phyloP scores from a whole-genome alignment of 2,797 vertebrate genomes.

The Numenius phaeopus region DNA sequence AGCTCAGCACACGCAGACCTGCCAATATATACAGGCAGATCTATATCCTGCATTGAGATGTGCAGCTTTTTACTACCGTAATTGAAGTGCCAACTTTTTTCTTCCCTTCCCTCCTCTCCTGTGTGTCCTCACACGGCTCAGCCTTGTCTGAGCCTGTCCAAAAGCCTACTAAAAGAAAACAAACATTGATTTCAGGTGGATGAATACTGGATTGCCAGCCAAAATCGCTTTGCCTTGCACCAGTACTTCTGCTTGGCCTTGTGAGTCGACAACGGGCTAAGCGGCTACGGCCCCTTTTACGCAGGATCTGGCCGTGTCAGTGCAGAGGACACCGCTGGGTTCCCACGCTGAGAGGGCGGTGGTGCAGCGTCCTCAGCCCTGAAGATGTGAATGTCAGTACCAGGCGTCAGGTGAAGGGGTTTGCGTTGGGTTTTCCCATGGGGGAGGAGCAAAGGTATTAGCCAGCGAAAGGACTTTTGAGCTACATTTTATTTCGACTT shows the following conservation, averaged over 20 bases:
- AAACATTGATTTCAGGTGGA: neutral
- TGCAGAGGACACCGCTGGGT: neutral
- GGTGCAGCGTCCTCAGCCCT: neutral
- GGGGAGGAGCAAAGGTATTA: neutral
- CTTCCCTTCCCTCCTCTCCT: neutral
- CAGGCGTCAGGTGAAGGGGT: neutral
- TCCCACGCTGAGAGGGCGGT: neutral
- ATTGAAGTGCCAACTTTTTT: neutral
- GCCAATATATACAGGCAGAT: neutral
- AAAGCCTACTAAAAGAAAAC: neutral
- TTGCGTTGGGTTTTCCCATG: fast-evolving
- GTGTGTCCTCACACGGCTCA: neutral
- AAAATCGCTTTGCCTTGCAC: neutral
- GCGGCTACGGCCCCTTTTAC: neutral
- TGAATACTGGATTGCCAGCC: neutral
- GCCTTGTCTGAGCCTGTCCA: neutral
- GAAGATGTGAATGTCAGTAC: neutral
- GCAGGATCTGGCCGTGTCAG: neutral
- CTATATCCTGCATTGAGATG: neutral
- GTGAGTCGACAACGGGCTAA: neutral
- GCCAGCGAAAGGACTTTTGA: neutral
- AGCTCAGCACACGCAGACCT: neutral
- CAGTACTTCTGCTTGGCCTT: neutral
- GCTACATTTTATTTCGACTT: neutral
- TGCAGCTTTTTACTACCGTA: neutral